Evolutionary conservation across 1,140 invertebrate genomes (phyloP).

Genomic region (Penaeus vannamei): DNA sequence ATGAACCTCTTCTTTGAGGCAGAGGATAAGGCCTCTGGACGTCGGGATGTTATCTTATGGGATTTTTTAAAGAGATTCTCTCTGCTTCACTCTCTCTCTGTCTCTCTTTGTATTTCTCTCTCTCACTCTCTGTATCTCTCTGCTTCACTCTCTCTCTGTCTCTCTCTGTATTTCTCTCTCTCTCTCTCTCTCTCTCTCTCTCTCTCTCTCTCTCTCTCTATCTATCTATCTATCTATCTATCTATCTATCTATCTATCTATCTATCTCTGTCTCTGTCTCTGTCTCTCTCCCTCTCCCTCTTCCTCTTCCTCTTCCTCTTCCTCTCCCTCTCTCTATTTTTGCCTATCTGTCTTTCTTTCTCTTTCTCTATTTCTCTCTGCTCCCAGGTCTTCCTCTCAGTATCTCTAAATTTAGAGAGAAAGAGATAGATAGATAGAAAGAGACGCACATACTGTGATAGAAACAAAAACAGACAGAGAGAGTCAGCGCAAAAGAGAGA

Average conservation of each 20-base stretch:
- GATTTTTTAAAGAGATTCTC: background rate
- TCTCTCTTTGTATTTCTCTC: background rate
- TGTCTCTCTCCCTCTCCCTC: background rate
- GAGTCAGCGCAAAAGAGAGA: too few species aligned
- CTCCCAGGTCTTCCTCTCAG: background rate
- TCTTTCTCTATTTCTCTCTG: background rate
- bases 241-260: background rate
- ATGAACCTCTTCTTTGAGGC: too few species aligned
- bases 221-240: background rate
- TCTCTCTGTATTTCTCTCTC: constrained; percentile 42
- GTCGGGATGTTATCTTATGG: too few species aligned
- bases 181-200: background rate
- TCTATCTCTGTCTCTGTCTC: background rate
- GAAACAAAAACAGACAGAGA: too few species aligned
- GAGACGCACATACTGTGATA: too few species aligned
- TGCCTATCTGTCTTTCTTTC: background rate
- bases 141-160: constrained; percentile 39
- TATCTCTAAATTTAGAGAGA: too few species aligned
- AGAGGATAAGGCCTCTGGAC: too few species aligned
- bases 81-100: constrained; percentile 10
- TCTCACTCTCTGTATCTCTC: constrained; percentile 1
- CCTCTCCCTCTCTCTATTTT: background rate
- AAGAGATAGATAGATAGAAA: too few species aligned
- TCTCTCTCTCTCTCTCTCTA: background rate
- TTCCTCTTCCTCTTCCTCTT: background rate